These are phyloP conservation scores for Sander lucioperca DNA, from an alignment of 2,113 vertebrate species.

Conservation along the genomic window DNA sequence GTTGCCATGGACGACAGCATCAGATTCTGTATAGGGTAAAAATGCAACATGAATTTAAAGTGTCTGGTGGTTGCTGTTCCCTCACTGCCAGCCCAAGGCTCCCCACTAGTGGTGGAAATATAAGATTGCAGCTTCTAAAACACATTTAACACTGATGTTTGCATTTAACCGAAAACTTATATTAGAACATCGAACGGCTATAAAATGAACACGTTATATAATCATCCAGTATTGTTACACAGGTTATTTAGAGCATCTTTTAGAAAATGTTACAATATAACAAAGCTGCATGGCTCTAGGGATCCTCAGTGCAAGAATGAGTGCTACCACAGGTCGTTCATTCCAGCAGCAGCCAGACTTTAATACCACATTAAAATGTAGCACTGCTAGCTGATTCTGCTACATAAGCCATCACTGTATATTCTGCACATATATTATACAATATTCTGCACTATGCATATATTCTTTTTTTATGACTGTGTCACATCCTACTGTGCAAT, in stretches of 20 bases:
- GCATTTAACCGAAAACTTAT: neutral
- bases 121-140: neutral
- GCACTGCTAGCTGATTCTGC: too few relatives aligned
- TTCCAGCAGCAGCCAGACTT: neutral
- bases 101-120: conserved; percentile 52
- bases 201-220: too few relatives aligned
- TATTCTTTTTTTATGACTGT: too few relatives aligned
- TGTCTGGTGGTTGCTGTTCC: neutral
- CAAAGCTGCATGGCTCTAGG: neutral
- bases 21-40: conserved; percentile 28
- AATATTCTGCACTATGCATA: too few relatives aligned
- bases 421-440: too few relatives aligned
- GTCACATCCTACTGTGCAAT: too few relatives aligned
- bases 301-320: too few relatives aligned
- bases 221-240: neutral
- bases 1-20: conserved; percentile 58
- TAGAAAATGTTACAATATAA: neutral
- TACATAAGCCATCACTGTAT: too few relatives aligned
- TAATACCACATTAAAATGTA: too few relatives aligned
- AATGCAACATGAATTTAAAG: conserved; percentile 58
- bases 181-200: neutral
- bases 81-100: neutral
- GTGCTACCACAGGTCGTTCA: neutral
- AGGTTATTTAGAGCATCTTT: neutral
- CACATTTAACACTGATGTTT: neutral